These are phyloP conservation scores for Epicampocera succincta DNA, from an alignment of 2,888 invertebrate genomes.

Conservation along the genomic window DNA sequence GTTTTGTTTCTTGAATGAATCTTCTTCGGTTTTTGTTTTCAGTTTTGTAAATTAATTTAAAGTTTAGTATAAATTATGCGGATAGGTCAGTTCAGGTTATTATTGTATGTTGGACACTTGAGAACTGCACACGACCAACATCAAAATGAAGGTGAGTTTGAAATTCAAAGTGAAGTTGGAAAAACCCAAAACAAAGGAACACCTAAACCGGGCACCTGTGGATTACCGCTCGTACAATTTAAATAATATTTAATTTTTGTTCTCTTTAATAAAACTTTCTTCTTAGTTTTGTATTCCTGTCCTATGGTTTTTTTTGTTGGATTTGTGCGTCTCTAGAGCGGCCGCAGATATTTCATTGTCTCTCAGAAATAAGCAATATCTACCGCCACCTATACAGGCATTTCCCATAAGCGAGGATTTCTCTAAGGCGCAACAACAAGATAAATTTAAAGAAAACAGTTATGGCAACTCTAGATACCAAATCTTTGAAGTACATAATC, in stretches of 20 bases:
- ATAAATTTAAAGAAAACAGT: conserved; percentile 73
- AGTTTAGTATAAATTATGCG: conserved; percentile 78
- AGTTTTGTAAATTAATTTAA: conserved; percentile 27
- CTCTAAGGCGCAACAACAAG: conserved; percentile 33
- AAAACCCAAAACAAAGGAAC: background rate
- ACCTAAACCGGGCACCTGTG: conserved; percentile 55
- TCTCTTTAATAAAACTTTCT: conserved; percentile 12
- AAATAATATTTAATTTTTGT: conserved; percentile 20
- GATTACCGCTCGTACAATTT: conserved; percentile 60
- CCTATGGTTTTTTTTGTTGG: conserved; percentile 72
- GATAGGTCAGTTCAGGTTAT: conserved; percentile 75
- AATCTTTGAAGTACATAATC: conserved; percentile 77
- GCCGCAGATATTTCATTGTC: conserved; percentile 75
- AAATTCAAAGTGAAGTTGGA: background rate
- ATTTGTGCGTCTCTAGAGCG: conserved; percentile 70
- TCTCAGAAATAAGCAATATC: conserved; percentile 65
- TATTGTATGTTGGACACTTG: conserved; percentile 79
- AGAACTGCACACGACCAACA: conserved; percentile 77
- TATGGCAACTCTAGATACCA: conserved; percentile 75
- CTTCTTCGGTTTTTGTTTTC: conserved; percentile 14
- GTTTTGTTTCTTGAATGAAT: conserved; percentile 52
- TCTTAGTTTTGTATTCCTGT: conserved; percentile 55
- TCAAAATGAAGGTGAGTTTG: conserved; percentile 78
- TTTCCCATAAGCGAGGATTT: conserved; percentile 59
- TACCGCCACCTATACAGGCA: conserved; percentile 63